These are phyloP conservation scores for Lophius piscatorius DNA, from an alignment of 2,113 vertebrate species.

Conservation along the genomic window DNA sequence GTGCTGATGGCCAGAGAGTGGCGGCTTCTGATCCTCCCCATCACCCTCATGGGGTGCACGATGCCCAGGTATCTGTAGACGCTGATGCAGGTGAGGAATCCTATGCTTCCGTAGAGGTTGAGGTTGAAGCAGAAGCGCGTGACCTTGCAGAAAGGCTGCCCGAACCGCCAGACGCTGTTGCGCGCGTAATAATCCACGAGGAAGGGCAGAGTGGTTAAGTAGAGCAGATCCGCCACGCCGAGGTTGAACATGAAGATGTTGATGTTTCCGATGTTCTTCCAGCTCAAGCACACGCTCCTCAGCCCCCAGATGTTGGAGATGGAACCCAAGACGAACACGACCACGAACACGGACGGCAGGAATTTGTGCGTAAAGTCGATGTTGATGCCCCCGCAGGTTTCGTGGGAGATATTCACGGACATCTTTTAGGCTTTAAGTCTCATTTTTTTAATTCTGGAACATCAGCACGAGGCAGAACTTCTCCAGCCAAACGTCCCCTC, in stretches of 20 bases:
- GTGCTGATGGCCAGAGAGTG: conserved; percentile 53
- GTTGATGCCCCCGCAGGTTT: conserved; percentile 43
- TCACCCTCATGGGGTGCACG: conserved; percentile 80
- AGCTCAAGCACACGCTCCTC: conserved; percentile 47
- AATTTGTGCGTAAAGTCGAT: conserved; percentile 71
- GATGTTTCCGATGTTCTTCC: conserved; percentile 55
- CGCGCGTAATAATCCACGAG: conserved; percentile 80
- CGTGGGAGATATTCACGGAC: conserved; percentile 13
- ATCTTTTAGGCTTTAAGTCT: conserved; percentile 6
- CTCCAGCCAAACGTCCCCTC: too few species aligned
- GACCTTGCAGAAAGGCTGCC: conserved; percentile 79
- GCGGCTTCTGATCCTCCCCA: conserved; percentile 70
- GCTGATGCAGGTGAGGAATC: conserved; percentile 88
- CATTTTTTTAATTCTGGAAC: neutral
- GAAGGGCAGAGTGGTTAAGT: conserved; percentile 82
- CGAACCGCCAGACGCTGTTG: conserved; percentile 77
- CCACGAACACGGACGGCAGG: conserved; percentile 74
- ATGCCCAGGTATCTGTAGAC: conserved; percentile 86
- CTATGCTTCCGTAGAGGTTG: conserved; percentile 87
- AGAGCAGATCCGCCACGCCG: conserved; percentile 83
- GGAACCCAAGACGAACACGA: conserved; percentile 78
- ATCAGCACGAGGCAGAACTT: too few species aligned
- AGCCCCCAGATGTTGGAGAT: conserved; percentile 73
- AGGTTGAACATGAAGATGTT: conserved; percentile 83
- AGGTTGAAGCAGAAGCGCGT: conserved; percentile 84